These are phyloP conservation scores for Eremobia ochroleuca DNA, from an alignment of 2,888 invertebrate genomes.

Conservation along the genomic window DNA sequence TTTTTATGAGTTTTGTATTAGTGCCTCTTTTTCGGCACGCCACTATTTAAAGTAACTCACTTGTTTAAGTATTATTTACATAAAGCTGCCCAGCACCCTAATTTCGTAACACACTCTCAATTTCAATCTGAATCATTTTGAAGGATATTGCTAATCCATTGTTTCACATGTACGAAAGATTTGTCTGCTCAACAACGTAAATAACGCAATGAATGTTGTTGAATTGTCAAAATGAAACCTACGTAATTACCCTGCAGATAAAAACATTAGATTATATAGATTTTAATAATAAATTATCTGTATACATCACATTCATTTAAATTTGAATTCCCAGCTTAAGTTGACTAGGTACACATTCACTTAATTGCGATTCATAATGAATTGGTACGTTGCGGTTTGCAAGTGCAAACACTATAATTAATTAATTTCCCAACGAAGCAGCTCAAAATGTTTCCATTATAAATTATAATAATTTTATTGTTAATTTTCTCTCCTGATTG, in stretches of 20 bases:
- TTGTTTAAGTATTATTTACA: background rate
- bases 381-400: constrained; percentile 1
- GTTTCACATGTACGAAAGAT: too few relatives aligned
- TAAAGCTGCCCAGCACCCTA: too few relatives aligned
- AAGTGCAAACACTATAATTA: constrained; percentile 12
- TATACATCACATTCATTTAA: background rate
- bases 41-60: background rate
- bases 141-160: too few relatives aligned
- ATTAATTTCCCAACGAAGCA: background rate
- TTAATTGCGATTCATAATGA: background rate
- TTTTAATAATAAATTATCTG: background rate
- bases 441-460: background rate
- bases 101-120: too few relatives aligned
- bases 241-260: too few relatives aligned
- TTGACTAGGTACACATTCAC: background rate
- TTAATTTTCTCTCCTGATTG: background rate
- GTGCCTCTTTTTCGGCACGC: background rate
- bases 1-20: constrained; percentile 1
- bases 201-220: too few relatives aligned
- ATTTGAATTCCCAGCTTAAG: background rate
- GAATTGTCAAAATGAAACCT: too few relatives aligned
- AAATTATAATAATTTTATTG: background rate
- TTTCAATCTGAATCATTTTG: too few relatives aligned
- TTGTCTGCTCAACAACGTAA: too few relatives aligned
- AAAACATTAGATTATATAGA: too few relatives aligned